A percentile compares a stretch with the other conserved stretches of the same genome.
phyloP scores from a whole-genome alignment of 1,140 invertebrate genomes.

The Lepidurus arcticus region DNA sequence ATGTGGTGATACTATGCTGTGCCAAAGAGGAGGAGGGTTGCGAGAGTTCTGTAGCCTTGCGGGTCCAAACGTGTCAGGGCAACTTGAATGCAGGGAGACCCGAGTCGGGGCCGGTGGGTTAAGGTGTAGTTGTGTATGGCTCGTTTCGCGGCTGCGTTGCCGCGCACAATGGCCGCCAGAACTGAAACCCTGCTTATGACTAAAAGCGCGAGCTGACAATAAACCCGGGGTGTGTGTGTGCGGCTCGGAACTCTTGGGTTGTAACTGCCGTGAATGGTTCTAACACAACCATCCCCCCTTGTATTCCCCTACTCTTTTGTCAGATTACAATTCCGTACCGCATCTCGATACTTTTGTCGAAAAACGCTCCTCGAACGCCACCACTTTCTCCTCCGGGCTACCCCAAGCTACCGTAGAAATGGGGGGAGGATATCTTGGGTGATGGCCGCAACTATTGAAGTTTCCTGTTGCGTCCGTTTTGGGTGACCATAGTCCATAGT shows the following conservation, averaged over 20 bases:
- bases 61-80: background rate
- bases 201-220: conserved; percentile 8
- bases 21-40: background rate
- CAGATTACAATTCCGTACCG: background rate
- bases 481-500: too few species aligned
- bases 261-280: background rate
- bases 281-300: background rate
- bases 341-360: background rate
- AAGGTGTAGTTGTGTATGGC: background rate
- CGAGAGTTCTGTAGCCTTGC: background rate
- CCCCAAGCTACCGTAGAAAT: background rate
- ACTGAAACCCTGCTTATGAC: background rate
- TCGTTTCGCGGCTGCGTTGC: conserved; percentile 20
- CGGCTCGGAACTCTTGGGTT: background rate
- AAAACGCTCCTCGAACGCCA: background rate
- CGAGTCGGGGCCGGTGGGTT: background rate
- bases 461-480: too few species aligned
- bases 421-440: too few species aligned
- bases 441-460: too few species aligned
- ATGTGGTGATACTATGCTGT: background rate
- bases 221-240: background rate
- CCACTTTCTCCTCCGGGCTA: background rate
- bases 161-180: background rate
- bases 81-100: background rate
- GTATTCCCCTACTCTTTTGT: conserved; percentile 18